phyloP scores from a whole-genome alignment of 2,113 vertebrate genomes.

The Elephas maximus region DNA sequence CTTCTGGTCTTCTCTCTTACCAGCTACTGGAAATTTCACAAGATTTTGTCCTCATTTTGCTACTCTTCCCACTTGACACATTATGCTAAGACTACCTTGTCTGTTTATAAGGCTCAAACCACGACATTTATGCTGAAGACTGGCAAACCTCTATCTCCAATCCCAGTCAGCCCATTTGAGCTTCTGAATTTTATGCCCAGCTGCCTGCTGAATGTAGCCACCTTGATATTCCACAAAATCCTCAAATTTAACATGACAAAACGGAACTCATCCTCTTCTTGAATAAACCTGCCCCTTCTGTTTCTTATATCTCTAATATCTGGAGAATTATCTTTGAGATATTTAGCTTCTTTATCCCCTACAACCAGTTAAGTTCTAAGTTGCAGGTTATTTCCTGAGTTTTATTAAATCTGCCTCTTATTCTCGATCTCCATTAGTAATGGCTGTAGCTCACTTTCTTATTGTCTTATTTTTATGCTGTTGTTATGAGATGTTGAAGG shows the following conservation, averaged over 20 bases:
- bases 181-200: neutral
- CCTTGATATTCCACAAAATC: accelerated
- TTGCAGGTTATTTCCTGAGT: neutral
- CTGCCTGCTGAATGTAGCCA: no score
- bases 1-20: neutral
- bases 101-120: neutral
- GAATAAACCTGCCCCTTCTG: neutral
- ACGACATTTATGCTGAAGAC: neutral
- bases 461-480: neutral
- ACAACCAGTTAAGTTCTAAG: neutral
- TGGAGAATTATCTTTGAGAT: neutral
- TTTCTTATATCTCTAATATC: neutral
- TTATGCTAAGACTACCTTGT: neutral
- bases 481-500: neutral
- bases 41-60: neutral
- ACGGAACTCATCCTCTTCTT: neutral
- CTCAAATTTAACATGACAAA: neutral
- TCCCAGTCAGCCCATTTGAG: neutral
- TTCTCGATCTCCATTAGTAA: neutral
- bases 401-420: neutral
- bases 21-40: neutral
- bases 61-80: neutral
- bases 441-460: neutral
- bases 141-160: neutral
- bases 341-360: neutral